phyloP scores from a whole-genome alignment of 2,113 vertebrate genomes.

The cattle (Bos taurus) region ARS-UCD2.0 NC_037329.1:60704001-60704500 shows the following conservation, averaged over 20 bases:
- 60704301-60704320: background rate
- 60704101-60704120: background rate
- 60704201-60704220: background rate
- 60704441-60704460: background rate
- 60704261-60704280: background rate
- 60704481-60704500: background rate
- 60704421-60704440: background rate
- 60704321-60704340: background rate
- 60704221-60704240: background rate
- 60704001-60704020: background rate
- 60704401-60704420: background rate
- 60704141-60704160: background rate
- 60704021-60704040: background rate
- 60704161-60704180: background rate
- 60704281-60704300: background rate
- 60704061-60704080: background rate
- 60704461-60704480: background rate
- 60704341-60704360: background rate
- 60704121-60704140: background rate
- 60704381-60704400: background rate
- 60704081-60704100: background rate
- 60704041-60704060: background rate
- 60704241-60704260: background rate
- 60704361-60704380: background rate
- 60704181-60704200: background rate